phyloP scores from a whole-genome alignment of 2,797 vertebrate species.

The Simalia tracyae region DNA sequence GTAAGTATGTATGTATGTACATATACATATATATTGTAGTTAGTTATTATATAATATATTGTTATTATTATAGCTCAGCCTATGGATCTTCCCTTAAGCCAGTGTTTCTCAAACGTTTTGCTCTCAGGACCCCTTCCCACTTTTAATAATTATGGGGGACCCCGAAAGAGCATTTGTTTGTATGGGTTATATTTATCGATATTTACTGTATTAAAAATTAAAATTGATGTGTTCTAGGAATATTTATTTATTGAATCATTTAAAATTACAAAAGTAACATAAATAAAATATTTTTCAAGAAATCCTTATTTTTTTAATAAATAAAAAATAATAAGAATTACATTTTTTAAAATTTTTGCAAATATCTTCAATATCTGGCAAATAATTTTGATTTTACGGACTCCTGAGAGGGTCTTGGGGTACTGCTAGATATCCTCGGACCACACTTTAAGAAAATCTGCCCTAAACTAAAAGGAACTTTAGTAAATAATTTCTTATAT shows the following conservation, averaged over 20 bases:
- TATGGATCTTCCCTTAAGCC: neutral
- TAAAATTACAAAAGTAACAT: neutral
- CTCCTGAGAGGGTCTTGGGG: neutral
- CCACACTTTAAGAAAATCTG: neutral
- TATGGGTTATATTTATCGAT: neutral
- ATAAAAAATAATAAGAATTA: neutral
- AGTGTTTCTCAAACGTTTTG: neutral
- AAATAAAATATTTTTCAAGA: neutral
- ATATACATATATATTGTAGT: neutral
- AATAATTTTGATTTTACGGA: neutral
- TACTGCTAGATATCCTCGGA: neutral
- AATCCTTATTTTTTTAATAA: neutral
- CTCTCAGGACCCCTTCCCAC: neutral
- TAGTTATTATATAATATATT: neutral
- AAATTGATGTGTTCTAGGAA: neutral
- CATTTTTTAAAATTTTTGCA: neutral
- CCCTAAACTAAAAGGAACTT: neutral
- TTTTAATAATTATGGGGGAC: neutral
- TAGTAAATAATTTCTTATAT: neutral
- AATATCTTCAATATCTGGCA: neutral
- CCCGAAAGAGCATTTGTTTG: neutral
- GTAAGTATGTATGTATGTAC: too few species aligned
- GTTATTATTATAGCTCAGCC: neutral
- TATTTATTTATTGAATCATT: neutral
- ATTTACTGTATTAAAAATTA: neutral